Percentiles rank a stretch among this genome's conserved stretches.
Evolutionary conservation across 2,888 invertebrate genomes (phyloP).

Genomic region (Drepanosiphum platanoidis): DNA sequence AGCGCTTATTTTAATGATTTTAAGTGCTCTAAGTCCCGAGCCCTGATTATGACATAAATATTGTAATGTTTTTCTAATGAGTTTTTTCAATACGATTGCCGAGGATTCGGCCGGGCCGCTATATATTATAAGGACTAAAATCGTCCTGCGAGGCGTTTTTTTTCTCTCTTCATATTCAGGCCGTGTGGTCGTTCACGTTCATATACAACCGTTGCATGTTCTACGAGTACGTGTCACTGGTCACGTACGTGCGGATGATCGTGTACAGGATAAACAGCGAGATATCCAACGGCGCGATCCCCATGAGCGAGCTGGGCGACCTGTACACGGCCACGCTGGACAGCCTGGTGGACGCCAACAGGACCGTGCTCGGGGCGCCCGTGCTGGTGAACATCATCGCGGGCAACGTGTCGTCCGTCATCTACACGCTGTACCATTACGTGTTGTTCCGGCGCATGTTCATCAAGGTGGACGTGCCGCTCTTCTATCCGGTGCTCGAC

Average conservation of each 20-base stretch:
- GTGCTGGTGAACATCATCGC: constrained; percentile 70
- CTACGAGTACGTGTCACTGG: background rate
- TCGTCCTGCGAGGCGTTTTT: too few relatives aligned
- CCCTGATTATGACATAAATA: too few relatives aligned
- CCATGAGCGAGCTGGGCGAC: background rate
- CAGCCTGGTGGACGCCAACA: background rate
- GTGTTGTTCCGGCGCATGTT: constrained; percentile 68
- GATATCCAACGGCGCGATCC: background rate
- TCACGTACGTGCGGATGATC: background rate
- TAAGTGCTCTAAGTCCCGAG: too few relatives aligned
- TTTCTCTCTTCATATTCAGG: background rate
- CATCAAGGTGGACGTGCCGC: background rate
- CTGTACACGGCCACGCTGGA: background rate
- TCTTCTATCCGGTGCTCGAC: background rate
- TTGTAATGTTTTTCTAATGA: too few relatives aligned
- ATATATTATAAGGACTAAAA: too few relatives aligned
- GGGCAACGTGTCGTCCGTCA: constrained; percentile 69
- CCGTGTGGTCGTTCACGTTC: background rate
- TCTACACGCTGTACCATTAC: constrained; percentile 71
- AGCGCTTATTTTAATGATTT: too few relatives aligned
- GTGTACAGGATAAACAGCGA: background rate
- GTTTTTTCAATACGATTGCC: too few relatives aligned
- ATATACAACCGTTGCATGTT: background rate
- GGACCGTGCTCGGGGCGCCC: constrained; percentile 67
- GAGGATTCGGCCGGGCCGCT: too few relatives aligned